Conservation (phyloP, 1,140 invertebrate species). For the Meloidogyne hapla region DNA sequence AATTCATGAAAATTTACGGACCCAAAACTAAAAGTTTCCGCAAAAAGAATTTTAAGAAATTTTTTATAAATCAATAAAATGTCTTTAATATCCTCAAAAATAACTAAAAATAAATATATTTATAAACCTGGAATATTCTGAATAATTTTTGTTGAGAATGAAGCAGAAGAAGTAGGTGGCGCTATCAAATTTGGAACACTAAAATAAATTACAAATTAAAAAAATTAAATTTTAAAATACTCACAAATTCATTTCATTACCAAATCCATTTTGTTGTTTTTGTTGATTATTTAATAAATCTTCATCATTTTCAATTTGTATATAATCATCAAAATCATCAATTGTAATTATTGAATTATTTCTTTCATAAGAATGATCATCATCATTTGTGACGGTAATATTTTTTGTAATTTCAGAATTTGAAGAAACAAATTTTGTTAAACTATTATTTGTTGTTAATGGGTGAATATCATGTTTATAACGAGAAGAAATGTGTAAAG, state of each 20-base stretch:
- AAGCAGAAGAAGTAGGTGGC: not conserved
- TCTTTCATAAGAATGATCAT: not conserved
- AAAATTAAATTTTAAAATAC: not conserved
- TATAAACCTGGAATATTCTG: not conserved
- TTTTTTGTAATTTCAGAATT: not conserved
- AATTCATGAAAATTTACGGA: too few relatives aligned
- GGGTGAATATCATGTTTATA: not conserved
- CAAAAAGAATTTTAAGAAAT: too few relatives aligned
- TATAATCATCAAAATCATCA: not conserved
- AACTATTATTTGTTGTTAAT: not conserved
- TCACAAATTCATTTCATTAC: not conserved
- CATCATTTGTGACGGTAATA: not conserved
- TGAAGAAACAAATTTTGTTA: not conserved
- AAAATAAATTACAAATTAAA: not conserved
- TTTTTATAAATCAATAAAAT: too few relatives aligned
- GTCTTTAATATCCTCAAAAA: too few relatives aligned
- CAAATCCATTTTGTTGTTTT: not conserved
- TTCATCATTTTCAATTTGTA: not conserved
- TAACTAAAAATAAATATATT: too few relatives aligned
- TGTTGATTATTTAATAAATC: not conserved
- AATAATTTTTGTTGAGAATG: not conserved
- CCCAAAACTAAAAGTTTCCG: too few relatives aligned
- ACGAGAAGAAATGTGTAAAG: not conserved
- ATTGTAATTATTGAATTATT: not conserved
- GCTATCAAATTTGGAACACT: not conserved